Conservation (phyloP, 2,797 vertebrate species). For the Acanthiza pusilla region DNA sequence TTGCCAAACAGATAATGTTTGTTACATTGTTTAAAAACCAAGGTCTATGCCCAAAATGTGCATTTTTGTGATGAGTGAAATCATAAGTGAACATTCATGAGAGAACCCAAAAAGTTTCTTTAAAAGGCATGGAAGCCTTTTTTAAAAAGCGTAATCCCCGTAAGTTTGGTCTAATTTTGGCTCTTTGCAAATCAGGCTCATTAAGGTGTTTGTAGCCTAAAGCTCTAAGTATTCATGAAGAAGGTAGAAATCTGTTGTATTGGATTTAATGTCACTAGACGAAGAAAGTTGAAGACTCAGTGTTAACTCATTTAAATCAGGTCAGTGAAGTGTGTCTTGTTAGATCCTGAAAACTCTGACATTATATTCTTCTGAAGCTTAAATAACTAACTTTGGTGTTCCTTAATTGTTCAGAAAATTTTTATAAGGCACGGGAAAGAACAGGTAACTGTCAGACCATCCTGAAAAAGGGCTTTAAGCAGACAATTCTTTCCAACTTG, state of each 20-base stretch:
- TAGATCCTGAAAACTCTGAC: background rate
- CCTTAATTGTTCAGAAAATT: background rate
- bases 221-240: background rate
- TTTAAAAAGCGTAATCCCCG: accelerated
- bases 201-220: background rate
- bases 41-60: background rate
- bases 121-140: background rate
- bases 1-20: background rate
- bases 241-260: background rate
- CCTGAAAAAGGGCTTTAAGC: background rate
- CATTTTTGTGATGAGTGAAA: background rate
- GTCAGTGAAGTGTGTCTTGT: background rate
- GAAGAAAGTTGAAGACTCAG: background rate
- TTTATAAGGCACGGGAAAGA: background rate
- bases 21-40: no score
- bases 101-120: background rate
- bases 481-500: background rate
- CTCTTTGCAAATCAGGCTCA: background rate
- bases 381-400: background rate
- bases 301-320: background rate
- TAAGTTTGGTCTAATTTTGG: background rate
- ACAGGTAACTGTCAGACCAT: background rate
- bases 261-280: background rate
- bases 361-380: background rate
- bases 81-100: background rate